A percentile compares a stretch with the other conserved stretches of the same genome.
Evolutionary conservation across 2,797 vertebrate genomes (phyloP).

Genomic region (Propithecus deckenii): DNA sequence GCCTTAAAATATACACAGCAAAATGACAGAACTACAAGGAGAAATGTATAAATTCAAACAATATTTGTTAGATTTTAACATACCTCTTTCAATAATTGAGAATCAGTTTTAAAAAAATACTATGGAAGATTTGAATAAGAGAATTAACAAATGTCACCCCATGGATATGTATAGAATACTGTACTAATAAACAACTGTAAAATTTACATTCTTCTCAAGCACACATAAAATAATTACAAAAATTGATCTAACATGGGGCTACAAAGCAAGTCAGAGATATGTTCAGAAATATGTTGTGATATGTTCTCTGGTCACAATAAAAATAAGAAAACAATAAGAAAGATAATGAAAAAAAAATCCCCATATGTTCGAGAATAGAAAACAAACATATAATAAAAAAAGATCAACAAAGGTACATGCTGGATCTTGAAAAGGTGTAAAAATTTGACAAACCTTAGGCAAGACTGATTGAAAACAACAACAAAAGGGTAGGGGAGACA

Average conservation of each 20-base stretch:
- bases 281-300: neutral
- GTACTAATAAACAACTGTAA: neutral
- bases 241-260: neutral
- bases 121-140: neutral
- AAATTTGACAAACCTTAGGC: neutral
- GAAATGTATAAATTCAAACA: neutral
- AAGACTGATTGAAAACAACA: neutral
- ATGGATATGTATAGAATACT: neutral
- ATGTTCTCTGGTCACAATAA: neutral
- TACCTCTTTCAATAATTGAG: neutral
- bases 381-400: neutral
- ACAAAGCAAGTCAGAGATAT: neutral
- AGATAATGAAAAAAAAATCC: neutral
- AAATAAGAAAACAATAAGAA: neutral
- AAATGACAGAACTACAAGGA: neutral
- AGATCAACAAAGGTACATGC: neutral
- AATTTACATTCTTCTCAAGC: neutral
- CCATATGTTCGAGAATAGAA: neutral
- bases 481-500: neutral
- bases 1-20: neutral
- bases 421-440: neutral
- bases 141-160: neutral
- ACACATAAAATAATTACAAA: neutral
- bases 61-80: slow-evolving; percentile 10
- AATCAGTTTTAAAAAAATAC: neutral